Conservation (phyloP, 2,113 vertebrate genomes). For the Prunella fulvescens region DNA sequence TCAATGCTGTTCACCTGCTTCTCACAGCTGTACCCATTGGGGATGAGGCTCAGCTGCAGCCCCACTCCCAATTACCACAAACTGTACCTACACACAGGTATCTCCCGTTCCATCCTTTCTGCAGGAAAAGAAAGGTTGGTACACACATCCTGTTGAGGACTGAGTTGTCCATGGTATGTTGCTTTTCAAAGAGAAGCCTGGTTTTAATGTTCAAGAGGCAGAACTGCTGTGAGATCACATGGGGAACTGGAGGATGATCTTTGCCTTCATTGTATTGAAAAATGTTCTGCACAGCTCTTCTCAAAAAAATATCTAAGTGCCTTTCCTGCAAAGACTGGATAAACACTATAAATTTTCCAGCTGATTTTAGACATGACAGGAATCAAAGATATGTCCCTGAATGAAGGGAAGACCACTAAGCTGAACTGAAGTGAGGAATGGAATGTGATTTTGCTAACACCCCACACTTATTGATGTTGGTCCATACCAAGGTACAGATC, state of each 20-base stretch:
- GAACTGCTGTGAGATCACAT: not conserved
- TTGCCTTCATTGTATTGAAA: not conserved
- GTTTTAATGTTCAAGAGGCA: not conserved
- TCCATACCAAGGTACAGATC: not conserved
- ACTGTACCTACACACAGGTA: not conserved
- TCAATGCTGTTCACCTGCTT: no score
- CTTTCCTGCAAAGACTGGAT: not conserved
- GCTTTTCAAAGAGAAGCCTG: not conserved
- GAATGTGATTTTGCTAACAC: not conserved
- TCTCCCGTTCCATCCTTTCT: not conserved
- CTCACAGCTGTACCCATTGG: no score
- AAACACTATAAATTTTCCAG: not conserved
- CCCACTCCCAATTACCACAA: no score
- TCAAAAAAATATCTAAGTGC: not conserved
- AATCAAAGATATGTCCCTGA: not conserved
- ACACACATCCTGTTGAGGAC: not conserved
- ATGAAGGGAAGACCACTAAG: not conserved
- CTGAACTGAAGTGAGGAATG: not conserved
- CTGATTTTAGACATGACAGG: not conserved
- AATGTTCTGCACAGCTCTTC: not conserved
- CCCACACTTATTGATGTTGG: rapidly evolving
- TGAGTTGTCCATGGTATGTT: not conserved
- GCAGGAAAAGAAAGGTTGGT: not conserved
- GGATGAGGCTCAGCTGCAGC: no score
- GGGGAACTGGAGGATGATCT: not conserved